phyloP scores from a whole-genome alignment of 1,140 invertebrate genomes.

The Tribolium castaneum region DNA sequence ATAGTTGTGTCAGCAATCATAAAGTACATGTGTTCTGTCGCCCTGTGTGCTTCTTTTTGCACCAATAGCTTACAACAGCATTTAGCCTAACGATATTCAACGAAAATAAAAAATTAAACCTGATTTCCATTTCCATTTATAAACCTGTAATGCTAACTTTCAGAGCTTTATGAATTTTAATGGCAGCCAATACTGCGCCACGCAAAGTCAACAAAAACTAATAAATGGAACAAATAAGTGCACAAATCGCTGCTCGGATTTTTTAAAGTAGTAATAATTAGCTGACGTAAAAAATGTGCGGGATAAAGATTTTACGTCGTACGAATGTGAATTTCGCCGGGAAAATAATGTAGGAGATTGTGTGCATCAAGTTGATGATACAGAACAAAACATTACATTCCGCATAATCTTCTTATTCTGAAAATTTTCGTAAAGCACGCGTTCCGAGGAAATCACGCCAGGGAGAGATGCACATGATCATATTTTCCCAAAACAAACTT shows the following conservation, averaged over 20 bases:
- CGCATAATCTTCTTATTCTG: conserved; percentile 1
- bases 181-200: not conserved
- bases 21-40: not conserved
- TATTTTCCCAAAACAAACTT: conserved; percentile 25
- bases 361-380: conserved; percentile 1
- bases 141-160: not conserved
- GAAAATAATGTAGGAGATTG: not conserved
- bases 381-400: conserved; percentile 17
- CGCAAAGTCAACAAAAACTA: too few relatives aligned
- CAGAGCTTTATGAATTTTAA: not conserved
- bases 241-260: too few relatives aligned
- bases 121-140: not conserved
- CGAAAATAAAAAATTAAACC: not conserved
- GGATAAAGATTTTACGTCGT: not conserved
- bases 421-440: conserved; percentile 1
- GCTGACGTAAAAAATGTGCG: too few relatives aligned
- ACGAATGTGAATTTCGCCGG: not conserved
- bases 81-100: not conserved
- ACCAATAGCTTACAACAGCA: not conserved
- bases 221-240: too few relatives aligned
- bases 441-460: not conserved
- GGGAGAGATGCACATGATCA: conserved; percentile 3
- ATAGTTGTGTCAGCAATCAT: conserved; percentile 3
- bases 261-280: too few relatives aligned
- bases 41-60: not conserved